Percentiles rank a stretch among this genome's conserved stretches.
Conservation (phyloP, 2,888 invertebrate genomes). For the Merodon equestris region DNA sequence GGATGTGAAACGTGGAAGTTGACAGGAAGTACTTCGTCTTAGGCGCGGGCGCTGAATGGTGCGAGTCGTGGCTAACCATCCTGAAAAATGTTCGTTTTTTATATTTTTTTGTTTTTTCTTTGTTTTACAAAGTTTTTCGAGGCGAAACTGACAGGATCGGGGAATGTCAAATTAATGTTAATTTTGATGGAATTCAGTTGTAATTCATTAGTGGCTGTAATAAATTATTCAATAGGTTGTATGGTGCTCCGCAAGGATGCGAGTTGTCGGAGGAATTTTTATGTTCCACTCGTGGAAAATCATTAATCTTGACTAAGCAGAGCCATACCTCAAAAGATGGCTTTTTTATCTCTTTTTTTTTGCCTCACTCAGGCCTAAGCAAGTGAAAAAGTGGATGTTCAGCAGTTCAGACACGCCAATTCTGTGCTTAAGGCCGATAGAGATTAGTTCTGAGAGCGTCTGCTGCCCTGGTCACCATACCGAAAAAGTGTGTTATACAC, state of each 20-base stretch:
- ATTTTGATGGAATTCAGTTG: slow-evolving; percentile 62
- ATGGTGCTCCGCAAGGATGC: not conserved
- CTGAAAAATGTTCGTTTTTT: slow-evolving; percentile 50
- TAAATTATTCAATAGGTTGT: slow-evolving; percentile 57
- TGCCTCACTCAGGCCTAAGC: too few relatives aligned
- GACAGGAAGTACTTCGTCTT: slow-evolving; percentile 60
- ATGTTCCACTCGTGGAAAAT: not conserved
- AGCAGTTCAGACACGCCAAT: too few relatives aligned
- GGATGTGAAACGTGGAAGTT: slow-evolving; percentile 35
- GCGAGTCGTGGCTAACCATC: slow-evolving; percentile 34
- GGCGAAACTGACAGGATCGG: slow-evolving; percentile 18
- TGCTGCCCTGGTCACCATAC: too few relatives aligned
- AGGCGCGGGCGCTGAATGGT: slow-evolving; percentile 3
- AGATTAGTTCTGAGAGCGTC: too few relatives aligned
- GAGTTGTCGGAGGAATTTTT: slow-evolving; percentile 7
- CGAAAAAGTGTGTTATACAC: too few relatives aligned
- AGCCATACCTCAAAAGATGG: too few relatives aligned
- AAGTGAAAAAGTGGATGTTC: too few relatives aligned
- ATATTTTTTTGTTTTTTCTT: slow-evolving; percentile 3
- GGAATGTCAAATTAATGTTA: slow-evolving; percentile 64
- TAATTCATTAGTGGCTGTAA: slow-evolving; percentile 43
- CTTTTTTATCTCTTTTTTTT: too few relatives aligned
- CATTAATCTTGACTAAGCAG: slow-evolving; percentile 30
- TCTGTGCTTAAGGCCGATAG: too few relatives aligned
- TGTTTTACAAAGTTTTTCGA: slow-evolving; percentile 17